phyloP scores from a whole-genome alignment of 1,140 invertebrate species.

The Akabosia matsudoensis region DNA sequence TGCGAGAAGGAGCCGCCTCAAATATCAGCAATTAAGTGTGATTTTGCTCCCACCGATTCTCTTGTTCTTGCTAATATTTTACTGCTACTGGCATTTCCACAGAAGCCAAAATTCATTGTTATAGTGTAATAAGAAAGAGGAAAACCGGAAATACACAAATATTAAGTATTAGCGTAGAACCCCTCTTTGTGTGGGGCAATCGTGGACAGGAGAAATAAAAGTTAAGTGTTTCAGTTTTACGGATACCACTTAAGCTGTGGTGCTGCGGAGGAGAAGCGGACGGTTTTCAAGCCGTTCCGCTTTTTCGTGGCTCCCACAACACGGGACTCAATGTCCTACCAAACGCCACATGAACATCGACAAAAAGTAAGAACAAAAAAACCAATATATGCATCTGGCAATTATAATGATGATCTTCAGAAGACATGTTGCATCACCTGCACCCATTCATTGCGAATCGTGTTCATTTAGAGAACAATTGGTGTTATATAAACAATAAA shows the following conservation, averaged over 20 bases:
- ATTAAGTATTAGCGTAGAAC: no score
- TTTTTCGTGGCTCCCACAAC: slow-evolving; percentile 47
- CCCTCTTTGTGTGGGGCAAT: slow-evolving; percentile 15
- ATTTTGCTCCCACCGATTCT: neutral
- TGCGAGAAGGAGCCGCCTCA: neutral
- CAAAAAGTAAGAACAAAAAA: slow-evolving; percentile 47
- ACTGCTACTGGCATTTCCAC: neutral
- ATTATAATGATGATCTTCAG: no score
- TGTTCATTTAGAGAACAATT: no score
- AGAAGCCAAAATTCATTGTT: no score
- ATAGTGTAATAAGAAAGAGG: neutral
- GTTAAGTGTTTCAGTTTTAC: slow-evolving; percentile 21
- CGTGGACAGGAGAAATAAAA: slow-evolving; percentile 2
- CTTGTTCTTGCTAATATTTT: neutral
- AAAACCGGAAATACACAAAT: no score
- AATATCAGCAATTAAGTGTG: neutral
- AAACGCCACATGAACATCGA: slow-evolving; percentile 47
- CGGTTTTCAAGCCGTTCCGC: slow-evolving; percentile 46
- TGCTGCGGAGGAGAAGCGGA: slow-evolving; percentile 45
- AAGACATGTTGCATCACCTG: no score
- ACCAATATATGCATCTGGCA: no score
- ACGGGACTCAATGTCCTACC: slow-evolving; percentile 47
- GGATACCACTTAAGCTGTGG: slow-evolving; percentile 44
- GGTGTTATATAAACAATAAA: no score
- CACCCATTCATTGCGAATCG: no score